Base-by-base conservation (phyloP, 2,797 vertebrate genomes). In the Gallinago nigripennis region DNA sequence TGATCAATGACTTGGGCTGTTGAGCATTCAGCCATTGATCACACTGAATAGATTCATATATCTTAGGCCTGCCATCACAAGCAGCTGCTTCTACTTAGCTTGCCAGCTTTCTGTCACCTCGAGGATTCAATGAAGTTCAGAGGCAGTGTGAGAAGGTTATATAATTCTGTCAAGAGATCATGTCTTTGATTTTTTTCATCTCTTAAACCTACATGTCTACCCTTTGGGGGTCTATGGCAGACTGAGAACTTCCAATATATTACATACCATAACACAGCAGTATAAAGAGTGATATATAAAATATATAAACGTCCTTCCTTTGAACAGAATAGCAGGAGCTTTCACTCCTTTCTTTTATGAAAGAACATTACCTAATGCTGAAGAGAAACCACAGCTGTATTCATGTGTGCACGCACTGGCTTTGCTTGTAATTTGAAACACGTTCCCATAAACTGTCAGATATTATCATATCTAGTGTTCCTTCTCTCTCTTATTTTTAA, bases 351-450 rank as follows among this genome's bases (percentile, higher is more conserved):
- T 87, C 81, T 95, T 95, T 96, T 86, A 92, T 93, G 82, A 91
- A 91, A 86, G 94, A 87, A 71, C 65, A 81, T 87, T 91, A 87
- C 86, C 66, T 92, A 94, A 93, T 41, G 69, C 43, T 87, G 93
- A 95, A 93, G 92, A 93, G 78, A 94, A 92, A 85, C 60, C 82
- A 93, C 93, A 95, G 93, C 88, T 91, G 88, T 88, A 85, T 85
- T 92, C 92, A 57, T 92, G 81, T 87, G 92, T 85, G 78, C 82
- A 64, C 4, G 2, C 83, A 92, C 90, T 91, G 83, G 71, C 68
- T 95, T 92, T 92, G 41, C 86, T 88, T 86, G 79, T 94, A 96
- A 92, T 95, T 95, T 83, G 89, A 95, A 96, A 97, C 95, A 96
- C 69, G 91, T 93, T 94, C 82, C 76, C 84, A 43, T 72, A 70